These are phyloP conservation scores for Tachysurus vachellii DNA, from an alignment of 2,113 vertebrate species.

Conservation along the genomic window DNA sequence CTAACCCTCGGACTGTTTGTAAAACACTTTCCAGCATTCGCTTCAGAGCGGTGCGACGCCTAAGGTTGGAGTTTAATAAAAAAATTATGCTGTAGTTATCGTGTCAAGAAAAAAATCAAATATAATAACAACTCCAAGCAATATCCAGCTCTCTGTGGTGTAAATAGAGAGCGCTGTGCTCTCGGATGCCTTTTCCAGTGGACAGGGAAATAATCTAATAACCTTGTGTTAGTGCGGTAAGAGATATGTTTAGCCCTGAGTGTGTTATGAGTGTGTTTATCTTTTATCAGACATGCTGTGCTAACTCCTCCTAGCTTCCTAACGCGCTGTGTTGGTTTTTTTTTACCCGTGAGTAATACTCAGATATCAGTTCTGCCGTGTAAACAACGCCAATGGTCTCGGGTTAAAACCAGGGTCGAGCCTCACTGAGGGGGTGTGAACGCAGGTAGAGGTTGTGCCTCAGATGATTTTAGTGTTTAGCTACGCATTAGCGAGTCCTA, in stretches of 20 bases:
- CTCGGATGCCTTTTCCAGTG: background rate
- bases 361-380: background rate
- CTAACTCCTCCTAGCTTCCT: constrained; percentile 7
- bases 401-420: background rate
- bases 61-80: background rate
- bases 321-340: background rate
- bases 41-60: background rate
- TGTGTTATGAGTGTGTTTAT: constrained; percentile 3
- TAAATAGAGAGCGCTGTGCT: background rate
- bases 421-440: background rate
- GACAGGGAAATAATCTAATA: constrained; percentile 24
- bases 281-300: background rate
- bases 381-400: background rate
- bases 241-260: constrained; percentile 17
- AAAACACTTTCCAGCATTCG: background rate
- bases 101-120: background rate
- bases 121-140: background rate
- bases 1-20: background rate
- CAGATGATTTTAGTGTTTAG: background rate
- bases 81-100: background rate
- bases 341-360: background rate
- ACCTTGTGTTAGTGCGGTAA: constrained; percentile 19
- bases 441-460: background rate
- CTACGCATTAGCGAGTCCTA: background rate
- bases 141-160: background rate